Evolutionary conservation across 2,797 vertebrate species (phyloP).

Genomic region (Antennarius maculatus): DNA sequence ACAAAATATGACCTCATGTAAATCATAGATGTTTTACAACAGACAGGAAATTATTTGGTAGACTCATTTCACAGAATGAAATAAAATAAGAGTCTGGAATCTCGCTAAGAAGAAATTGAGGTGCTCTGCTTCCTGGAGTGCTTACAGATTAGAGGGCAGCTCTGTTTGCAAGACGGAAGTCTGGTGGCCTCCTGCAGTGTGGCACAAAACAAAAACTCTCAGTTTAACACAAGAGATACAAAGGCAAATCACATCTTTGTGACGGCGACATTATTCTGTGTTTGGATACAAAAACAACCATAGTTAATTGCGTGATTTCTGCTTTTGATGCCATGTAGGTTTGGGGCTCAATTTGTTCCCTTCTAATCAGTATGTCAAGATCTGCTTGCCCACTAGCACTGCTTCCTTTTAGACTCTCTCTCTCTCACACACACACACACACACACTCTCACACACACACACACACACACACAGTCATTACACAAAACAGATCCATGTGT

Average conservation of each 20-base stretch:
- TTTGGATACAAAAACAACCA: constrained; percentile 30
- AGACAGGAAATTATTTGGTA: background rate
- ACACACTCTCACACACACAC: constrained; percentile 55
- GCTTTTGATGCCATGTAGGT: constrained; percentile 32
- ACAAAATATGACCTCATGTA: background rate
- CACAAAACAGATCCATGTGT: constrained; percentile 78
- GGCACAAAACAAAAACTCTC: constrained; percentile 53
- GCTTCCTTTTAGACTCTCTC: constrained; percentile 39
- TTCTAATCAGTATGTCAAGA: constrained; percentile 68
- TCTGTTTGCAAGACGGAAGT: constrained; percentile 45
- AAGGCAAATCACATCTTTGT: constrained; percentile 28
- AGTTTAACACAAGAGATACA: constrained; percentile 29
- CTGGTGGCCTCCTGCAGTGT: constrained; percentile 56
- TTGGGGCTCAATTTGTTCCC: constrained; percentile 61
- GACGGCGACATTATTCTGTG: constrained; percentile 10
- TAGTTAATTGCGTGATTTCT: constrained; percentile 30
- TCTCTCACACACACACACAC: constrained; percentile 33
- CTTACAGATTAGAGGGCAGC: constrained; percentile 53
- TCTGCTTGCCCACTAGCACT: constrained; percentile 60
- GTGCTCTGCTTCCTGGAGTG: constrained; percentile 53
- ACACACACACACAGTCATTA: constrained; percentile 63
- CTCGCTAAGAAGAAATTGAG: constrained; percentile 44
- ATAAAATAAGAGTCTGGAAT: constrained; percentile 36
- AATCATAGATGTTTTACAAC: background rate
- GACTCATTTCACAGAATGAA: constrained; percentile 16